A percentile compares a stretch with the other conserved stretches of the same genome.
Conservation (phyloP, 2,888 invertebrate species). For the Cremastinae sp. region DNA sequence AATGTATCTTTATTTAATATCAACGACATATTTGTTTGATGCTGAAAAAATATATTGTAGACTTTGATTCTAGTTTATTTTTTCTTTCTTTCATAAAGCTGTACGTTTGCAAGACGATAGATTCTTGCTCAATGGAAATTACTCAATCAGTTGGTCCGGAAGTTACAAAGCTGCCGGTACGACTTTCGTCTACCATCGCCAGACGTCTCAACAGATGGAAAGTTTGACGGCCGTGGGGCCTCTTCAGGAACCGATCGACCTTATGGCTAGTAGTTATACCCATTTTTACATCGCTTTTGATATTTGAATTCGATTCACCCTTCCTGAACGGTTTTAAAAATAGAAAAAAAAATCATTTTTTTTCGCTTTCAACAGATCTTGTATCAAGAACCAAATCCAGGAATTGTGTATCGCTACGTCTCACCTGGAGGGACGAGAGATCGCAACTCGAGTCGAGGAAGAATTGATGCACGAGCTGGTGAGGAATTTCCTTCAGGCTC, state of each 20-base stretch:
- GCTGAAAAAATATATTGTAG: background rate
- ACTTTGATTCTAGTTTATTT: background rate
- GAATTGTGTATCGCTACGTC: slow-evolving; percentile 93
- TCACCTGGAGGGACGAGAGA: slow-evolving; percentile 82
- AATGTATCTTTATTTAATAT: no score
- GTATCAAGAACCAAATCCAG: slow-evolving; percentile 91
- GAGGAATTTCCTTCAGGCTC: slow-evolving; percentile 61
- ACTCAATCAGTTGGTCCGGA: slow-evolving; percentile 86
- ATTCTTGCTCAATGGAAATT: slow-evolving; percentile 92
- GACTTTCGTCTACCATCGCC: slow-evolving; percentile 88
- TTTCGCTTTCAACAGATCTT: slow-evolving; percentile 83
- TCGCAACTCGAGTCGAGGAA: slow-evolving; percentile 35
- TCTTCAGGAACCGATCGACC: slow-evolving; percentile 87
- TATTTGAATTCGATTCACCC: no score
- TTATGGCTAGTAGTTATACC: slow-evolving; percentile 83
- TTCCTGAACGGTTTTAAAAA: background rate
- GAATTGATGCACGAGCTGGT: slow-evolving; percentile 45
- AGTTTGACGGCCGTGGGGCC: slow-evolving; percentile 90
- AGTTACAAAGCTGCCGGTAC: slow-evolving; percentile 90
- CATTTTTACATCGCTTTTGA: background rate
- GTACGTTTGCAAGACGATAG: slow-evolving; percentile 88
- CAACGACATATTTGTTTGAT: no score
- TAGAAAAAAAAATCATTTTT: slow-evolving; percentile 15
- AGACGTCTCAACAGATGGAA: slow-evolving; percentile 84
- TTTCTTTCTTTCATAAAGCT: slow-evolving; percentile 83